Evolutionary conservation across 2,113 vertebrate species (phyloP).

Genomic region (Sardina pilchardus): DNA sequence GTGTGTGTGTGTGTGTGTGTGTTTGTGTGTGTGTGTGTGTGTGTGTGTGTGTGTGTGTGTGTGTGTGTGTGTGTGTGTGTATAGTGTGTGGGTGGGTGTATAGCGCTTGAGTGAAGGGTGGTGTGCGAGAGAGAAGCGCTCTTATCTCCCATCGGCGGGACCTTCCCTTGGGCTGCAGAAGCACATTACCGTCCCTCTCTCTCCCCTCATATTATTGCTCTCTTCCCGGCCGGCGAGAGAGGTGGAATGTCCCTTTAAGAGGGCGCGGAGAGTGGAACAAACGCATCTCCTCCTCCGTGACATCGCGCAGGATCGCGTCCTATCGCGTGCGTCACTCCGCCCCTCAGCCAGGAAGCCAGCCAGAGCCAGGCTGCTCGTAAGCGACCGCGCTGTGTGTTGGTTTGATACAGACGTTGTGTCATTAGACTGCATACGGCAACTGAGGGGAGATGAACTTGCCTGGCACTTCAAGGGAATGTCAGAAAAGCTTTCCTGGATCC

Average conservation of each 20-base stretch:
- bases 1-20: not conserved
- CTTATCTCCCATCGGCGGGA: constrained; percentile 24
- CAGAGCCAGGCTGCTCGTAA: constrained; percentile 76
- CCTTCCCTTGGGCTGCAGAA: constrained; percentile 16
- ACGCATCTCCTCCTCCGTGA: constrained; percentile 77
- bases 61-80: not conserved
- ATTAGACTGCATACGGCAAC: constrained; percentile 66
- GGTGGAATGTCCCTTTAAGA: constrained; percentile 76
- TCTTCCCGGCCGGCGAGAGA: not conserved
- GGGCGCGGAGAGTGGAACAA: constrained; percentile 61
- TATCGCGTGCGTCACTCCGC: constrained; percentile 83
- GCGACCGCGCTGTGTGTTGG: constrained; percentile 68
- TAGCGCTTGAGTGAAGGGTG: not conserved
- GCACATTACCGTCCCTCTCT: not conserved
- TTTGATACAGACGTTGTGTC: constrained; percentile 78
- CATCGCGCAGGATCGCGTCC: constrained; percentile 79
- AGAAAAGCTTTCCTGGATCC: constrained; percentile 50
- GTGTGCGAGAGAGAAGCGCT: constrained; percentile 16
- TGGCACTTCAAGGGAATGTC: constrained; percentile 71
- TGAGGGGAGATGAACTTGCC: constrained; percentile 80
- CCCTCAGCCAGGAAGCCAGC: constrained; percentile 79
- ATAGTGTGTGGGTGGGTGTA: not conserved
- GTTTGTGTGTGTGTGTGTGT: not conserved
- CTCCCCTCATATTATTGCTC: not conserved
- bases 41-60: not conserved